These are phyloP conservation scores for Caenorhabditis sp. DNA, from an alignment of 2,888 invertebrate species.

Conservation along the genomic window DNA sequence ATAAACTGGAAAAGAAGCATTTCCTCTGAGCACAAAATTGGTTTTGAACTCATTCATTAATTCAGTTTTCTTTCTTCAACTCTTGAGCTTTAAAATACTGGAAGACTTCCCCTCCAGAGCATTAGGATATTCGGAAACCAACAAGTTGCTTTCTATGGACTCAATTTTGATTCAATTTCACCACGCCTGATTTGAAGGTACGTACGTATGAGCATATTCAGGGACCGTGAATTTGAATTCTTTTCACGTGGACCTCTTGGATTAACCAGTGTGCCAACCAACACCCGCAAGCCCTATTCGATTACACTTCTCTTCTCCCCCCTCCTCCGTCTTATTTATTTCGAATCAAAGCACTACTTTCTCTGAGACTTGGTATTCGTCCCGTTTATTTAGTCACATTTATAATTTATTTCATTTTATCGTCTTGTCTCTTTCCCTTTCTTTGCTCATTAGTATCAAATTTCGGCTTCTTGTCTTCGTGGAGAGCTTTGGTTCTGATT, in stretches of 20 bases:
- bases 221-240: constrained; percentile 45
- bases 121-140: background rate
- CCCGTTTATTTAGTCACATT: constrained; percentile 53
- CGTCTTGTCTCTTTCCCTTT: constrained; percentile 11
- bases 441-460: constrained; percentile 36
- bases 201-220: constrained; percentile 24
- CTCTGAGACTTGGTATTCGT: constrained; percentile 8
- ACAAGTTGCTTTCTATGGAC: background rate
- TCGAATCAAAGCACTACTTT: constrained; percentile 45
- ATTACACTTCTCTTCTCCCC: constrained; percentile 54
- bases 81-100: no score
- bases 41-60: background rate
- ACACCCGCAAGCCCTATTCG: constrained; percentile 60
- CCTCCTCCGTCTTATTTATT: constrained; percentile 54
- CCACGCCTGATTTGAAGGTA: constrained; percentile 51
- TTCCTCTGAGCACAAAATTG: background rate
- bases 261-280: constrained; percentile 61
- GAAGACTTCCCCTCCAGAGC: background rate
- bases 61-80: background rate
- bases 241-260: constrained; percentile 60
- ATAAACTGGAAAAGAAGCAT: background rate
- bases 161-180: constrained; percentile 10
- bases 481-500: background rate
- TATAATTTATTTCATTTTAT: constrained; percentile 49
- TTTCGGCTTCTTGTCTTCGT: constrained; percentile 11